Evolutionary conservation across 2,888 invertebrate species (phyloP).

Genomic region (Sphinx pinastri): DNA sequence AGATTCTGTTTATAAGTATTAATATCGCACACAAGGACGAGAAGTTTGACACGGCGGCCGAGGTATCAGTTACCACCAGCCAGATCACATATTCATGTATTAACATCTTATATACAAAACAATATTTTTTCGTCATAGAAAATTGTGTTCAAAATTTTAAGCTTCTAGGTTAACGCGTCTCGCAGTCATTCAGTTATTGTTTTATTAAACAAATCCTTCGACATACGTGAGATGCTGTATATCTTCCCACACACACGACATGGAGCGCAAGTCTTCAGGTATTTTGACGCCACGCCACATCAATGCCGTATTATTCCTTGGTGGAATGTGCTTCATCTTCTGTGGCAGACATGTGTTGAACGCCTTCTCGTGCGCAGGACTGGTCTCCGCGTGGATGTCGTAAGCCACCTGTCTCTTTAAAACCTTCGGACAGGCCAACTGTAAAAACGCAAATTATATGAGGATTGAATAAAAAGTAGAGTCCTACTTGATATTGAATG

Average conservation of each 20-base stretch:
- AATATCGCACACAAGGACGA: too few species aligned
- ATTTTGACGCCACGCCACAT: conserved; percentile 83
- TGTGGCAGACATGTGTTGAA: conserved; percentile 81
- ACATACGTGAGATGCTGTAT: conserved; percentile 84
- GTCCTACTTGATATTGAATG: too few species aligned
- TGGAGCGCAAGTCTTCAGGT: conserved; percentile 83
- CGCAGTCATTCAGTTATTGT: not conserved
- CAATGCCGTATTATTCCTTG: conserved; percentile 77
- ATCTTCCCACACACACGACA: conserved; percentile 86
- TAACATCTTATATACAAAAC: too few species aligned
- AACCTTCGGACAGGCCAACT: conserved; percentile 76
- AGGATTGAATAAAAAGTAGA: too few species aligned
- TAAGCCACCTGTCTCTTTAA: conserved; percentile 75
- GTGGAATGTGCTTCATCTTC: conserved; percentile 79
- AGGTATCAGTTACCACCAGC: too few species aligned
- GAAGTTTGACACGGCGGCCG: too few species aligned
- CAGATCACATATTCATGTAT: too few species aligned
- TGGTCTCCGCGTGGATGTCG: conserved; percentile 79
- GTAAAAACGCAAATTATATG: conserved; percentile 31
- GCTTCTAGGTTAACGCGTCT: too few species aligned
- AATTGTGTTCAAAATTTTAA: too few species aligned
- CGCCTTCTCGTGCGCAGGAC: conserved; percentile 72
- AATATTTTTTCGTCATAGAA: too few species aligned
- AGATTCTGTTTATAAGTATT: too few species aligned
- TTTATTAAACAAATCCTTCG: not conserved